Evolutionary conservation across 2,888 invertebrate genomes (phyloP).

Genomic region (Drosophila kambysellisi): DNA sequence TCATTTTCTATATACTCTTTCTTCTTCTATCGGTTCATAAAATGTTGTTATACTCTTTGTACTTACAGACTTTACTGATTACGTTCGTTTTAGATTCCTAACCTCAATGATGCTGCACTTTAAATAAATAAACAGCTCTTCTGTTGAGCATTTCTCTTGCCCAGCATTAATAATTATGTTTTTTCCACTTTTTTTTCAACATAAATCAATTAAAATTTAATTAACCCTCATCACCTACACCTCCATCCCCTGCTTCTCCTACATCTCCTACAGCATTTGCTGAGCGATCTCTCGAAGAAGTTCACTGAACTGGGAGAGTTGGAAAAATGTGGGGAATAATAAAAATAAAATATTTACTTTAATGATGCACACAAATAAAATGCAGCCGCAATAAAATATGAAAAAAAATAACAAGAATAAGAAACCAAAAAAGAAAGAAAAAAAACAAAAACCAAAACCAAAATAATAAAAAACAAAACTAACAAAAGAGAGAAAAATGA

Average conservation of each 20-base stretch:
- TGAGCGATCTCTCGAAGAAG: conserved; percentile 39
- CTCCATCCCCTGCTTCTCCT: not conserved
- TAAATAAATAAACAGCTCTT: not conserved
- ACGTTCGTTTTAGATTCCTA: no score
- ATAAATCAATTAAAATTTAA: conserved; percentile 55
- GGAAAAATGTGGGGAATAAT: conserved; percentile 26
- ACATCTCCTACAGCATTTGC: conserved; percentile 3
- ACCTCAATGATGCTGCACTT: not conserved
- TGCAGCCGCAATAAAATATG: conserved; percentile 53
- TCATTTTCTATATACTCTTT: not conserved
- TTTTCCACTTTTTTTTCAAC: not conserved
- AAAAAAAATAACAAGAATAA: conserved; percentile 18
- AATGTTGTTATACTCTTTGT: not conserved
- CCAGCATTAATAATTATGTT: not conserved
- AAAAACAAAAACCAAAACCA: not conserved
- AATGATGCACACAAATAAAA: conserved; percentile 55
- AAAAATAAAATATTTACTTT: conserved; percentile 47
- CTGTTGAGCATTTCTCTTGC: not conserved
- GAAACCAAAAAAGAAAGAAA: not conserved
- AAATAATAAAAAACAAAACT: conserved; percentile 5
- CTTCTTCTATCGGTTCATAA: not conserved
- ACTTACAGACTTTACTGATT: not conserved
- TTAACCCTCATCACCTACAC: conserved; percentile 43
- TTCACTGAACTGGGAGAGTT: conserved; percentile 61
- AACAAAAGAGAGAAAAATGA: conserved; percentile 24